Evolutionary conservation across 2,113 vertebrate species (phyloP).

Genomic region (Festucalex cinctus): DNA sequence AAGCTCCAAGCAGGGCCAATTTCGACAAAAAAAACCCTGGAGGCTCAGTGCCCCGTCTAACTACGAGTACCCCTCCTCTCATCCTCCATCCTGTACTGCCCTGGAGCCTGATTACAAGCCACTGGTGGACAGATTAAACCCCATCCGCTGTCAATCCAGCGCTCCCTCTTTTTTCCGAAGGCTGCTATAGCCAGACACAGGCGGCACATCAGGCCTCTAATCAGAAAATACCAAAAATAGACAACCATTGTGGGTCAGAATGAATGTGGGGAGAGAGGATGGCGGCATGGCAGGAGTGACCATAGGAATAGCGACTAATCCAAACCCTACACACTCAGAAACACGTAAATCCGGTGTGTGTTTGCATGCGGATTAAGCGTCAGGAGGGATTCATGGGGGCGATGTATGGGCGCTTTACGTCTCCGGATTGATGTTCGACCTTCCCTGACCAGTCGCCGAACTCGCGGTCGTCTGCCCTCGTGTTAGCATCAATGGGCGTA

Average conservation of each 20-base stretch:
- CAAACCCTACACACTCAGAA: constrained; percentile 11
- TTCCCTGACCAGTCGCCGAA: constrained; percentile 32
- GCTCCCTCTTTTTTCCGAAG: constrained; percentile 24
- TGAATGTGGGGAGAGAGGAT: constrained; percentile 38
- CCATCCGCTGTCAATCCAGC: constrained; percentile 15
- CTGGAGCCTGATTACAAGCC: constrained; percentile 56
- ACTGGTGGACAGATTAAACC: constrained; percentile 54
- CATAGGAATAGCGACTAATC: constrained; percentile 23
- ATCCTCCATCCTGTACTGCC: constrained; percentile 7
- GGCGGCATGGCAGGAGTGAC: constrained; percentile 10
- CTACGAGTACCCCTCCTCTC: constrained; percentile 10
- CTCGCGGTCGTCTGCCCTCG: not conserved
- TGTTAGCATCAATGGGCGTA: not conserved
- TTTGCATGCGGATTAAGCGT: constrained; percentile 18
- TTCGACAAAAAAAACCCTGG: constrained; percentile 11
- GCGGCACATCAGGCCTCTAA: constrained; percentile 67
- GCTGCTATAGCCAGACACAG: constrained; percentile 41
- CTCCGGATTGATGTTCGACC: constrained; percentile 29
- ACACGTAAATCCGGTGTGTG: constrained; percentile 8
- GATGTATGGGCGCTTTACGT: constrained; percentile 20
- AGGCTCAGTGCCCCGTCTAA: constrained; percentile 3
- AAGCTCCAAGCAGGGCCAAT: constrained; percentile 19
- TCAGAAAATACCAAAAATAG: constrained; percentile 67
- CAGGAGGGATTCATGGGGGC: constrained; percentile 20
- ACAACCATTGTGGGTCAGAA: constrained; percentile 54